Evolutionary conservation across 2,888 invertebrate species (phyloP), one percentile per base, ranked within the genome.

Genomic region (Spicauda simplicius): DNA sequence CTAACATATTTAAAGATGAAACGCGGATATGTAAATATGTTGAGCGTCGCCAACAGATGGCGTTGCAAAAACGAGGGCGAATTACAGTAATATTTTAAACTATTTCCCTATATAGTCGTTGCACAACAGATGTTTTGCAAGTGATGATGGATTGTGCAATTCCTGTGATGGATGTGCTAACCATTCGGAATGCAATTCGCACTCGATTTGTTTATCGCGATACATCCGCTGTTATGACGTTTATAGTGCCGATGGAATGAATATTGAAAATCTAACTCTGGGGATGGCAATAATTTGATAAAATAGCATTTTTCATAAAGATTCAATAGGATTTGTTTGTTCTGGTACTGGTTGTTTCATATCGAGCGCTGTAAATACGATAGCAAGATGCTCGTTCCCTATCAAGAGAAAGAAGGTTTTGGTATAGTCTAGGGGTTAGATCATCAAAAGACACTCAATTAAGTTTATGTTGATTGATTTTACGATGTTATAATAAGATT

Each of bases 221-320:
- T 30, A 55, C 45, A 63, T 63, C 30, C 18, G 55, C 45, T 16
- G 50, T 33, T 37, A 57, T 57, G 52, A 64, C 64, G 64, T 57
- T 58, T 64, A 57, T 64, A 64, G 57, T 52, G 41, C 16, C 56
- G 30, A 56, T 64, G 4, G 25, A 54, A 73, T 80, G 76, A 80
- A 82, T 77, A 75, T 69, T 64, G 33, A 64, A 64, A 63, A 45
- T 54, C 53, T 54, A 53, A 53, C 37, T 0, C n/a, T 41, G 10
- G 33, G 11, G 25, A 19, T 10, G 11, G 37, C 11, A 48, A 50
- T 59, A 59, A 41, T 59, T 59, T 30, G 12, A 6, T 20, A 14
- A 41, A 41, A 14, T 41, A 41, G 10, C 41, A 4, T 10, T 41
- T 41, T 14, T 7, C 41, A 14, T 14, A 12, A 41, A 12, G 41